Percentiles rank a stretch among this genome's conserved stretches.
phyloP scores from a whole-genome alignment of 1,140 invertebrate species.

The Laodelphax striatellus region DNA sequence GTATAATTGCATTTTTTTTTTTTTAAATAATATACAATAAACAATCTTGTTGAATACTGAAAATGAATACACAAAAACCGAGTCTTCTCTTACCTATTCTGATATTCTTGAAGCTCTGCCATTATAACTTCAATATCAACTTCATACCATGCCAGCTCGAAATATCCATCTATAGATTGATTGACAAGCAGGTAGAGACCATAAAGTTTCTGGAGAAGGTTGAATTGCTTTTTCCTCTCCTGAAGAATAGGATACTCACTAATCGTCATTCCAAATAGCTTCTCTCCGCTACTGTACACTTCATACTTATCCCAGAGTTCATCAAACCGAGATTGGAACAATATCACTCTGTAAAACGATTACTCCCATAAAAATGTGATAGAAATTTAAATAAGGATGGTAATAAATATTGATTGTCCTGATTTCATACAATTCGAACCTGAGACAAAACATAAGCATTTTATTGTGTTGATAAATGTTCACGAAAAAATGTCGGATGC shows the following conservation, averaged over 20 bases:
- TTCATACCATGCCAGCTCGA: constrained; percentile 68
- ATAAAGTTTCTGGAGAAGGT: constrained; percentile 73
- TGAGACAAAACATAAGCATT: no score
- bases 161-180: constrained; percentile 72
- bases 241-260: constrained; percentile 69
- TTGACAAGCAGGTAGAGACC: constrained; percentile 66
- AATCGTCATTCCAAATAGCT: constrained; percentile 64
- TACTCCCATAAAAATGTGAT: neutral
- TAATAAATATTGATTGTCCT: no score
- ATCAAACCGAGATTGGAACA: constrained; percentile 68
- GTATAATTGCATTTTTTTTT: no score
- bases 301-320: constrained; percentile 64
- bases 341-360: constrained; percentile 38
- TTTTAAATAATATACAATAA: no score
- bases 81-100: constrained; percentile 48
- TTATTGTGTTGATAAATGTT: no score
- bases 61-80: neutral
- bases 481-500: no score
- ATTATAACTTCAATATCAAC: constrained; percentile 75
- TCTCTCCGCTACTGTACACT: constrained; percentile 69
- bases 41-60: no score
- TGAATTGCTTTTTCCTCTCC: constrained; percentile 68
- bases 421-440: no score
- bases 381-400: neutral
- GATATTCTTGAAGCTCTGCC: constrained; percentile 66